Base-by-base conservation (phyloP, 2,113 vertebrate species). In the Aegithalos caudatus region DNA sequence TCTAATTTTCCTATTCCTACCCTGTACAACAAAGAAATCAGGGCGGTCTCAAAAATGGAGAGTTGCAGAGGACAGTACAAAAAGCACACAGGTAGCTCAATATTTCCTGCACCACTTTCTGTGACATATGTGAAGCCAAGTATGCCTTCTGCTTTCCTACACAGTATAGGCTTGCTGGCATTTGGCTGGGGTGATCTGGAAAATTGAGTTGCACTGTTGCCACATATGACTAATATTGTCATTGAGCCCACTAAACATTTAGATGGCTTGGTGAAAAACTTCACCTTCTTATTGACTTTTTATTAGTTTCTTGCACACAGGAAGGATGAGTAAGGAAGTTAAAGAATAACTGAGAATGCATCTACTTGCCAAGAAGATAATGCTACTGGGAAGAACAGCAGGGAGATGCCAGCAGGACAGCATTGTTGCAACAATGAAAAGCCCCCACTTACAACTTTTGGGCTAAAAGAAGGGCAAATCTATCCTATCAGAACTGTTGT, bases 341-440 rank as follows among this genome's bases (percentile, higher is more conserved):
- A 88, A 82, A 69, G 53, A 88, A 60, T 17, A 64, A 40, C 28
- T 24, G 44, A 88, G 66, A 95, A 86, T 6, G 4, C 8, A 38
- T 53, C 25, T 88, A 28, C 67, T 93, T 93, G 88, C 72, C 92
- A 95, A 88, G 56, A 90, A 83, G 60, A 71, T 60, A 88, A 83
- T n/a, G 45, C 31, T 88, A 9, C 79, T 60, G 1, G 2, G 60
- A 92, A 44, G 44, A 92, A 93, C 79, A 95, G 92, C 79, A 64
- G 56, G 71, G 38, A 93, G 12, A 56, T 74, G 64, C 76, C 90
- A 95, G 90, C 76, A 95, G 79, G 82, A 71, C 11, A 42, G 67
- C 37, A 15, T 88, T 67, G 66, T 10, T 70, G 53, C 37, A 77
- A 66, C 45, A 83, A 40, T 9, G 29, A 90, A 70, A 50, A 94